These are phyloP conservation scores for Myocastor coypus DNA, from an alignment of 2,113 vertebrate genomes.

Conservation along the genomic window DNA sequence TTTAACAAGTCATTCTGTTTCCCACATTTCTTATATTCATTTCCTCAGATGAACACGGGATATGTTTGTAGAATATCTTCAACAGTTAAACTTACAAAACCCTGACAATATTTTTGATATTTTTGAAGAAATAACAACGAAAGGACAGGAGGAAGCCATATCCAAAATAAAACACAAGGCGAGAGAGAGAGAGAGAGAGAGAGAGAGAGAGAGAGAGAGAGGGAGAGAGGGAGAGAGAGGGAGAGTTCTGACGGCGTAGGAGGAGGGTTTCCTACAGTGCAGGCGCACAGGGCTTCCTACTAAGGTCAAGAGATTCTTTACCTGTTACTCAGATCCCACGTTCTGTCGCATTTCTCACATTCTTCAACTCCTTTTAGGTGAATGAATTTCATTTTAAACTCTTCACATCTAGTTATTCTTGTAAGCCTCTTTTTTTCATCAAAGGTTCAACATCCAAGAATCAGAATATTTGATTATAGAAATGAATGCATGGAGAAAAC, in stretches of 20 bases:
- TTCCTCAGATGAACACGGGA: neutral
- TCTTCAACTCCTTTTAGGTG: neutral
- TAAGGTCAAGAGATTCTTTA: neutral
- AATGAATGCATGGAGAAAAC: neutral
- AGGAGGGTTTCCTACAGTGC: accelerated
- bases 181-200: neutral
- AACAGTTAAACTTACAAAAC: neutral
- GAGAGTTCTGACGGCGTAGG: neutral
- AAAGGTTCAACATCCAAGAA: neutral
- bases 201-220: neutral
- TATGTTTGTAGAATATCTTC: neutral
- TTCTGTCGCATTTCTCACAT: neutral
- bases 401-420: neutral
- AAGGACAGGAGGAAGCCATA: neutral
- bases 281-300: no score
- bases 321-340: neutral
- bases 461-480: neutral
- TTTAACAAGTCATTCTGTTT: neutral
- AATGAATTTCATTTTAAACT: neutral
- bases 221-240: neutral
- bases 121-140: slow-evolving; percentile 1
- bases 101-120: neutral
- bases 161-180: neutral
- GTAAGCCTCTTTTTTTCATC: neutral
- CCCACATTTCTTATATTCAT: neutral